Conservation (phyloP, 1,140 invertebrate genomes). For the Prorops nasuta region DNA sequence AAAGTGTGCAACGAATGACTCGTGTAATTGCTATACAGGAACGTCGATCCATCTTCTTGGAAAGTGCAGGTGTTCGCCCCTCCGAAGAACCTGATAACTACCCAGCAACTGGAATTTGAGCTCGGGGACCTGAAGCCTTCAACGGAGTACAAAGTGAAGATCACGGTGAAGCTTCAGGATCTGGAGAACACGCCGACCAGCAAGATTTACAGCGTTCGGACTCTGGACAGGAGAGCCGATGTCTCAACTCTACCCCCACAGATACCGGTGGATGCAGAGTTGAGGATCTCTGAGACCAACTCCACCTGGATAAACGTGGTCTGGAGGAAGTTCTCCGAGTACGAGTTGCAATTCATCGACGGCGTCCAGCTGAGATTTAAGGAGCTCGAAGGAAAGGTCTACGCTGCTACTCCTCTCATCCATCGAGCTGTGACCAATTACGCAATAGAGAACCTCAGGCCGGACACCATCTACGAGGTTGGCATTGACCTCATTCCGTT, state of each 20-base stretch:
- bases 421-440: slow-evolving; percentile 74
- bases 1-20: too few relatives aligned
- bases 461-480: slow-evolving; percentile 72
- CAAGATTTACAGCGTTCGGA: slow-evolving; percentile 70
- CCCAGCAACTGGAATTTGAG: slow-evolving; percentile 80
- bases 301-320: slow-evolving; percentile 73
- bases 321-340: slow-evolving; percentile 79
- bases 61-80: slow-evolving; percentile 80
- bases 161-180: slow-evolving; percentile 72
- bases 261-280: slow-evolving; percentile 69
- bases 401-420: slow-evolving; percentile 72
- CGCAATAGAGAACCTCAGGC: slow-evolving; percentile 69
- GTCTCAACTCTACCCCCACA: slow-evolving; percentile 62
- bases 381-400: slow-evolving; percentile 68
- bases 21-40: too few relatives aligned
- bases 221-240: slow-evolving; percentile 53
- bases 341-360: slow-evolving; percentile 75
- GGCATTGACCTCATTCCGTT: slow-evolving; percentile 77
- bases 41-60: slow-evolving; percentile 72
- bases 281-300: slow-evolving; percentile 72
- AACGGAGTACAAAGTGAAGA: slow-evolving; percentile 78
- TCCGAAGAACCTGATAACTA: slow-evolving; percentile 79
- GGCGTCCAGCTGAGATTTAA: slow-evolving; percentile 73
- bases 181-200: slow-evolving; percentile 72
- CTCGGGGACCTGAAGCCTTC: slow-evolving; percentile 73